phyloP scores from a whole-genome alignment of 2,113 vertebrate species.

The Catagonus wagneri region DNA sequence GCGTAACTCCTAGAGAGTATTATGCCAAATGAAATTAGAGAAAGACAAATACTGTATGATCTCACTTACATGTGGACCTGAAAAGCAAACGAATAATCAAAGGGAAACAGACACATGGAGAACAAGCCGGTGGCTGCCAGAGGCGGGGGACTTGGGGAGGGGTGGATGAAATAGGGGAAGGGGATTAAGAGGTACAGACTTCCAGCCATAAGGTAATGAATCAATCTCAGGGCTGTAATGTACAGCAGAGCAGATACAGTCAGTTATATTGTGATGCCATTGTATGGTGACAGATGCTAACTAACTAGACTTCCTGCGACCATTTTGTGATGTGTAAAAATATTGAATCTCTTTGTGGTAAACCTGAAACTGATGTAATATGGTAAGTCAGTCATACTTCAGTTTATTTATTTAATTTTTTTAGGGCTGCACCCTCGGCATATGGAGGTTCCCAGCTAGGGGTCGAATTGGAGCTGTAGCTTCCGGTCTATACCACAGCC shows the following conservation, averaged over 20 bases:
- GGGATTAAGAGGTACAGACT: neutral
- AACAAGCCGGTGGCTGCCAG: neutral
- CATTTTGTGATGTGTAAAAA: no score
- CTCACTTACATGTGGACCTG: neutral
- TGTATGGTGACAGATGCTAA: no score
- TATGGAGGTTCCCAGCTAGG: no score
- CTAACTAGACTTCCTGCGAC: no score
- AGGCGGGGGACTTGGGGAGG: no score
- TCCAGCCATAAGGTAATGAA: neutral
- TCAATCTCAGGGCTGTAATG: neutral
- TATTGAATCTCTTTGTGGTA: no score
- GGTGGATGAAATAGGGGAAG: neutral
- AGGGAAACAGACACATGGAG: neutral
- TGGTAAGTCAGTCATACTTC: neutral
- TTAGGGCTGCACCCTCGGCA: no score
- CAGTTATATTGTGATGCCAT: no score
- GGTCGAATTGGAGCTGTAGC: no score
- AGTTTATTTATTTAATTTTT: no score
- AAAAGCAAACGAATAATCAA: neutral
- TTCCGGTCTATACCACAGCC: no score
- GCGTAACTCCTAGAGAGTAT: neutral
- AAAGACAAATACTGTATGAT: neutral
- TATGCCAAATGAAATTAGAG: neutral
- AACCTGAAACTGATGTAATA: neutral
- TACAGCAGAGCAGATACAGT: neutral